Percentiles rank a stretch among this genome's conserved stretches.
Evolutionary conservation across 2,113 vertebrate species (phyloP).

Genomic region (Vimba vimba): DNA sequence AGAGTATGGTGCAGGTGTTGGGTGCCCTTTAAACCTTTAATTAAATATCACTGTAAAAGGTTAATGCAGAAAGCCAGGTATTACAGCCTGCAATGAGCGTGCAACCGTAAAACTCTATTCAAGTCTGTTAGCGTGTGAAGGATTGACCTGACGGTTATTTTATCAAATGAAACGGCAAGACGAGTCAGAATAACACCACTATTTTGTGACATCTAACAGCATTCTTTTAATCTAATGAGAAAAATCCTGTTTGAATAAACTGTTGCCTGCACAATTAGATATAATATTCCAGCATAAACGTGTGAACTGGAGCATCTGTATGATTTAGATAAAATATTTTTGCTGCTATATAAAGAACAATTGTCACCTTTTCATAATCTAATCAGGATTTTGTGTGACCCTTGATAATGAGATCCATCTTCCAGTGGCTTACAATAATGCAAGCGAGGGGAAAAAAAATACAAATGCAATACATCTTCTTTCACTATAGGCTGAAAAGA

Average conservation of each 20-base stretch:
- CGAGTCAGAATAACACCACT: not conserved
- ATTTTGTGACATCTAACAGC: not conserved
- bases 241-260: not conserved
- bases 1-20: constrained; percentile 69
- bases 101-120: constrained; percentile 61
- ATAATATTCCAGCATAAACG: not conserved
- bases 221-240: not conserved
- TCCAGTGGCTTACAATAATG: constrained; percentile 11
- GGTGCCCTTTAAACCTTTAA: constrained; percentile 75
- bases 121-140: constrained; percentile 20
- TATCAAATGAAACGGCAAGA: not conserved
- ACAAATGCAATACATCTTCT: constrained; percentile 9
- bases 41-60: constrained; percentile 81
- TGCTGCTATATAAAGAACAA: constrained; percentile 45
- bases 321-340: constrained; percentile 38
- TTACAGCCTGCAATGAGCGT: constrained; percentile 60
- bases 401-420: constrained; percentile 55
- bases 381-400: constrained; percentile 52
- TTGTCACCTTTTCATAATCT: constrained; percentile 44
- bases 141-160: not conserved
- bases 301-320: constrained; percentile 21
- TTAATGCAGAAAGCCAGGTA: constrained; percentile 73
- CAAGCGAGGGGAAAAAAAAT: not conserved
- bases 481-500: not conserved
- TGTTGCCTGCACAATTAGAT: constrained; percentile 7